These are phyloP conservation scores for Seira musarum DNA, from an alignment of 2,888 invertebrate species.

Conservation along the genomic window DNA sequence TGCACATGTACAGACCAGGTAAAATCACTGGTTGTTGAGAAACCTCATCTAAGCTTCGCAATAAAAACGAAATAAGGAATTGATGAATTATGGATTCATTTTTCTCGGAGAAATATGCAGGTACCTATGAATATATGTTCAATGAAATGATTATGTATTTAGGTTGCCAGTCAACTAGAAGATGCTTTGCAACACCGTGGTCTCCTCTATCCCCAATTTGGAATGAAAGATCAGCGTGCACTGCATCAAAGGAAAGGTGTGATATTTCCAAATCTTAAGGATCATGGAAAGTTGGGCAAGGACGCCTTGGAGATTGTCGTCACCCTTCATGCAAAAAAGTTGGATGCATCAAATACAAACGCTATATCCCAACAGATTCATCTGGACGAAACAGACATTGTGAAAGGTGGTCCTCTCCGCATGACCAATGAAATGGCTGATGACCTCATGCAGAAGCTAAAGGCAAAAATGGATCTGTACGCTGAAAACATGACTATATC, in stretches of 20 bases:
- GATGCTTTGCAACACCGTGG: constrained; percentile 69
- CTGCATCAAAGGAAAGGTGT: constrained; percentile 69
- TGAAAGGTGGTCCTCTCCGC: constrained; percentile 11
- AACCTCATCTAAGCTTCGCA: no score
- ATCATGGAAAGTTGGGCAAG: constrained; percentile 69
- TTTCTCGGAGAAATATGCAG: no score
- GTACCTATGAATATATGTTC: no score
- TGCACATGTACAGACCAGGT: no score
- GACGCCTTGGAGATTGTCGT: constrained; percentile 70
- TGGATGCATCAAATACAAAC: constrained; percentile 63
- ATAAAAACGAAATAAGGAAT: no score
- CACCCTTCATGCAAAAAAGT: constrained; percentile 64
- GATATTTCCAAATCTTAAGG: constrained; percentile 70
- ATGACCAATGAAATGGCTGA: constrained; percentile 66
- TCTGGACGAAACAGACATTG: constrained; percentile 35
- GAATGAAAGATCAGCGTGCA: constrained; percentile 66
- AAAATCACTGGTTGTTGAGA: no score
- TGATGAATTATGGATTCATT: no score
- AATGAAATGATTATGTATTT: constrained; percentile 11
- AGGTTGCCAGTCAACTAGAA: constrained; percentile 69
- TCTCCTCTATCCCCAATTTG: constrained; percentile 69
- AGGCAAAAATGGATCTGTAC: constrained; percentile 68
- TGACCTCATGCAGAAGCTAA: constrained; percentile 66
- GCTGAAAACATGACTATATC: background rate
- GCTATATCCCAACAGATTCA: constrained; percentile 63